Evolutionary conservation across 1,140 invertebrate species (phyloP).

Genomic region (Acromyrmex charruanus): DNA sequence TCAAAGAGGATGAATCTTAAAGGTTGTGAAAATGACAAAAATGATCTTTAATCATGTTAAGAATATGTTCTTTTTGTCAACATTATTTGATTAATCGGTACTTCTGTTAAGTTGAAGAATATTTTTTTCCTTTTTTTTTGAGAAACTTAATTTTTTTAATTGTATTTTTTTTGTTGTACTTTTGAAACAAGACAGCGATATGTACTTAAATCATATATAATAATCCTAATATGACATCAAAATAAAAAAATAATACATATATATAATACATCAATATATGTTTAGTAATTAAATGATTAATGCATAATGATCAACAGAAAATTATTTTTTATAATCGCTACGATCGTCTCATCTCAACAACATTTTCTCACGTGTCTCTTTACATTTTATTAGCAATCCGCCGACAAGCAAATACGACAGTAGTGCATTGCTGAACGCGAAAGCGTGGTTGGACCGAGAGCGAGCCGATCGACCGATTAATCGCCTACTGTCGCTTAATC

Average conservation of each 20-base stretch:
- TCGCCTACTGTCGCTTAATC: constrained; percentile 53
- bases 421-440: neutral
- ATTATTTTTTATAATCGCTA: neutral
- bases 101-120: too few relatives aligned
- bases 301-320: neutral
- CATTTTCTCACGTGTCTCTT: constrained; percentile 20
- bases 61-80: too few relatives aligned
- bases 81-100: too few relatives aligned
- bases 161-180: too few relatives aligned
- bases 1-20: too few relatives aligned
- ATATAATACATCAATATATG: neutral
- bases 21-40: too few relatives aligned
- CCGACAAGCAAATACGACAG: neutral
- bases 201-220: neutral
- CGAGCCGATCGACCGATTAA: constrained; percentile 23
- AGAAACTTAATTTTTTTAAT: too few relatives aligned
- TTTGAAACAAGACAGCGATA: too few relatives aligned
- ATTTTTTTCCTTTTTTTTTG: too few relatives aligned
- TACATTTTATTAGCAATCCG: neutral
- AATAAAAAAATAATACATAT: neutral
- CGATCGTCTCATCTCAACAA: constrained; percentile 20
- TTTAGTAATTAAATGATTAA: neutral
- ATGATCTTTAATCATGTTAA: too few relatives aligned
- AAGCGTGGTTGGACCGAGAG: constrained; percentile 24
- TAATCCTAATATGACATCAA: neutral